Evolutionary conservation across 2,888 invertebrate species (phyloP).

Genomic region (Julus scandinavius): DNA sequence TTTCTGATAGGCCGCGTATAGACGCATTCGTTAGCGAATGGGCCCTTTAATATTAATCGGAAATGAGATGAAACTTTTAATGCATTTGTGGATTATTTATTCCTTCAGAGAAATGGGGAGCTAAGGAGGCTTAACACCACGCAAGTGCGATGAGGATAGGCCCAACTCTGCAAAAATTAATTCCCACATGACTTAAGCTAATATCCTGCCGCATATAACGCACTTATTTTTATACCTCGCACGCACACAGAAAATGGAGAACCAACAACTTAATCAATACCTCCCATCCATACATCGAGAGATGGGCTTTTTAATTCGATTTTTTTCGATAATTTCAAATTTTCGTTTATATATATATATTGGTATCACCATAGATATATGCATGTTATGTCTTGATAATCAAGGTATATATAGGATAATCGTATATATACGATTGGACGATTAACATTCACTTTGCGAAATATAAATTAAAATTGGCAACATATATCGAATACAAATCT

Average conservation of each 20-base stretch:
- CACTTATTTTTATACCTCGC: conserved; percentile 21
- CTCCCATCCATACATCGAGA: background rate
- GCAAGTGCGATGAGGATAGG: background rate
- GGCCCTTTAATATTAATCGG: conserved; percentile 31
- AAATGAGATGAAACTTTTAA: conserved; percentile 44
- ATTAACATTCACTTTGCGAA: too few relatives aligned
- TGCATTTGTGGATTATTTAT: conserved; percentile 34
- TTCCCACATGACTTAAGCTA: conserved; percentile 43
- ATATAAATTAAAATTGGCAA: too few relatives aligned
- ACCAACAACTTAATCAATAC: conserved; percentile 28
- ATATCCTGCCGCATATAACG: conserved; percentile 1
- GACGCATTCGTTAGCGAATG: conserved; percentile 41
- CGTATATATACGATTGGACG: too few relatives aligned
- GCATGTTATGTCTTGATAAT: too few relatives aligned
- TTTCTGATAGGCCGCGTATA: conserved; percentile 17
- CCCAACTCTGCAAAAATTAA: background rate
- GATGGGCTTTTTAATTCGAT: background rate
- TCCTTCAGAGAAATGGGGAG: background rate
- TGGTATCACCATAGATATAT: too few relatives aligned
- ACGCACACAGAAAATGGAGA: background rate
- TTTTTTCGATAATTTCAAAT: background rate
- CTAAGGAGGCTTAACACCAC: conserved; percentile 16
- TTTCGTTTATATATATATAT: background rate
- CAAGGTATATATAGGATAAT: too few relatives aligned
- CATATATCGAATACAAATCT: too few relatives aligned